Base-by-base conservation (phyloP, 2,797 vertebrate species). In the Premnoplex brunnescens region DNA sequence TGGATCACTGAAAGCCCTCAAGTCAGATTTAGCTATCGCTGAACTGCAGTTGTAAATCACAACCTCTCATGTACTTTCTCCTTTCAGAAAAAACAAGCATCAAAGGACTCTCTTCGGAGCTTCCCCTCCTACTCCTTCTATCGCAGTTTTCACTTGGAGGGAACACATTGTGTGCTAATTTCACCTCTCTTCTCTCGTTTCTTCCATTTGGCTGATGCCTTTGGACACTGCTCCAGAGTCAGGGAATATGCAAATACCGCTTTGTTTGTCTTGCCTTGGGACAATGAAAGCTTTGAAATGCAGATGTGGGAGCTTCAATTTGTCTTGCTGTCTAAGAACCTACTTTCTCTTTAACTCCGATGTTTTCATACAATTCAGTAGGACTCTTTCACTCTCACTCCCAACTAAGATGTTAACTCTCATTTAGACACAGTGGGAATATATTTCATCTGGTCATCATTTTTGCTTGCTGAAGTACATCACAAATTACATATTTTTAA, bases 231-330 rank as follows among this genome's bases (percentile, higher is more conserved):
- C 49, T 81, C 71, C 91, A 91, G 62, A 73, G 88, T 14, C 87
- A 82, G 59, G 55, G 74, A 89, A 91, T 91, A 94, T 95, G 95
- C 95, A 96, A 96, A 95, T 95, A 12, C 34, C 39, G 9, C 49
- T 91, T 96, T 89, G 48, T 93, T 93, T 94, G 59, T 64, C 89
- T 95, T 94, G 89, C 92, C 94, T 79, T 95, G 86, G 94, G 95
- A 93, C 86, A 92, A 41, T 26, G 14, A 93, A 85, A 48, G 59
- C 91, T 96, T 96, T 94, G 96, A 96, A 96, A 89, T 96, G 95
- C 28, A 96, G 84, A 96, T 94, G 67, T 34, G 14, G 48, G 23
- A 92, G 92, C 71, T 87, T 75, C 91, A 91, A 75, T 93, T 92
- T 85, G 51, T 73, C 84, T 89, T 94, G 84, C 81, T 77, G 22